Evolutionary conservation across 2,113 vertebrate genomes (phyloP).

Genomic region (Strigops habroptila): DNA sequence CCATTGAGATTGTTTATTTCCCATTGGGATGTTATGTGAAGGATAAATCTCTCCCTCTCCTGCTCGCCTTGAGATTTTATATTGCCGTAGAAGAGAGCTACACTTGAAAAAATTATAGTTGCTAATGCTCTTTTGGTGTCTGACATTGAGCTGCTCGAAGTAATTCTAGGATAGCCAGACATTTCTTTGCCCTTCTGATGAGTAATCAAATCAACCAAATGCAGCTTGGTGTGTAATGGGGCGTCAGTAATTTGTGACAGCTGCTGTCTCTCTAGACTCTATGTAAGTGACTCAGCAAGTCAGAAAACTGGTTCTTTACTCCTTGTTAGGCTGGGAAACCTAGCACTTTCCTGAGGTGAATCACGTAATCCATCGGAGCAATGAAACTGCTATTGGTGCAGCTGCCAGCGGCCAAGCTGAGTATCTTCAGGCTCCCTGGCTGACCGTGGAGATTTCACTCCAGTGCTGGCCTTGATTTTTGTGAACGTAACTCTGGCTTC

Average conservation of each 20-base stretch:
- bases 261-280: conserved; percentile 25
- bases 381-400: background rate
- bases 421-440: accelerated
- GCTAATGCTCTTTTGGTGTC: background rate
- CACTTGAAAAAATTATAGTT: background rate
- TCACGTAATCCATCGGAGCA: background rate
- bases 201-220: conserved; percentile 26
- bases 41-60: background rate
- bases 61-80: background rate
- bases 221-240: conserved; percentile 51
- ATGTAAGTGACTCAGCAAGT: background rate
- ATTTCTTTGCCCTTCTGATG: conserved; percentile 35
- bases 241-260: conserved; percentile 41
- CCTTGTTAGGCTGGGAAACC: background rate
- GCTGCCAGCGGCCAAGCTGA: background rate
- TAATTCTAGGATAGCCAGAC: background rate
- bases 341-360: background rate
- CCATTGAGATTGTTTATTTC: background rate
- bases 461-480: background rate
- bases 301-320: background rate
- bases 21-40: background rate
- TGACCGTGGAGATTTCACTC: background rate
- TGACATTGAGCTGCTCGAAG: background rate
- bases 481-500: background rate
- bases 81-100: background rate